A percentile compares a stretch with the other conserved stretches of the same genome.
These are phyloP conservation scores for Apoda limacodes DNA, from an alignment of 2,888 invertebrate genomes.

Conservation along the genomic window DNA sequence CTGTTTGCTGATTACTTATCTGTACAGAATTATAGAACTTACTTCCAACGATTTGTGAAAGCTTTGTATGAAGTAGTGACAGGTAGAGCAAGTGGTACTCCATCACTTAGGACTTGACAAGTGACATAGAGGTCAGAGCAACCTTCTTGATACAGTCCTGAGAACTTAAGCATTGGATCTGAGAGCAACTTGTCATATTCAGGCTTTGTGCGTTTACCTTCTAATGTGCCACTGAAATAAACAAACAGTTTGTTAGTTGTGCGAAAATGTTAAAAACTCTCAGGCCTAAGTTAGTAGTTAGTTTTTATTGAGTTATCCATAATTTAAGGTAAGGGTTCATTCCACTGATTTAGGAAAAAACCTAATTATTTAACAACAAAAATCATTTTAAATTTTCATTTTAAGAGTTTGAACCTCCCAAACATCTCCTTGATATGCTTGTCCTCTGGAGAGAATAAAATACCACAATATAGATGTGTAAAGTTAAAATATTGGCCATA, in stretches of 20 bases:
- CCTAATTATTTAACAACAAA: too few relatives aligned
- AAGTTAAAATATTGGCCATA: too few relatives aligned
- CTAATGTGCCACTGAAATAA: conserved; percentile 84
- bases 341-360: too few relatives aligned
- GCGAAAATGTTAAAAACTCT: neutral
- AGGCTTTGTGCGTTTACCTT: conserved; percentile 88
- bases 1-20: neutral
- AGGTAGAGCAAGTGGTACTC: conserved; percentile 84
- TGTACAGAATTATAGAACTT: conserved; percentile 35
- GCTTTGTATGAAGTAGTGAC: conserved; percentile 92
- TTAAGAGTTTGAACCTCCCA: too few relatives aligned
- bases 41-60: conserved; percentile 94
- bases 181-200: conserved; percentile 88
- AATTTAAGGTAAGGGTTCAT: too few relatives aligned
- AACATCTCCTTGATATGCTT: too few relatives aligned
- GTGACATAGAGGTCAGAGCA: conserved; percentile 91
- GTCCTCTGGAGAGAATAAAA: too few relatives aligned
- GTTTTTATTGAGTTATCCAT: neutral
- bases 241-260: neutral
- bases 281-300: neutral
- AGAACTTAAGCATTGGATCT: conserved; percentile 91
- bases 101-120: conserved; percentile 86
- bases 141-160: conserved; percentile 86
- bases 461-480: too few relatives aligned
- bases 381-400: too few relatives aligned